These are phyloP conservation scores for Leistus spinibarbis DNA, from an alignment of 2,888 invertebrate genomes.

Conservation along the genomic window DNA sequence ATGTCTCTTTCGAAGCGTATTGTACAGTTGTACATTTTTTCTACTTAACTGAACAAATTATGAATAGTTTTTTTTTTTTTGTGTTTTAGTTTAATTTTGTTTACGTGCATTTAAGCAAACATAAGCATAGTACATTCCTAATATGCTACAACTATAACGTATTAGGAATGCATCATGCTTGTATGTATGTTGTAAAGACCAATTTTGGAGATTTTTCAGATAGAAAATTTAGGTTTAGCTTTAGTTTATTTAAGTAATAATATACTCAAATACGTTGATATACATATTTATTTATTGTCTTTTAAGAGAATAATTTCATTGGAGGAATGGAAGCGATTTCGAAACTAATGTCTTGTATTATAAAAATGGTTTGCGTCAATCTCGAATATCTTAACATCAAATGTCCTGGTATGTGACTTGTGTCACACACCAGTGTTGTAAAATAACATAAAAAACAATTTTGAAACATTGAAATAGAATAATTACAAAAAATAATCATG, in stretches of 20 bases:
- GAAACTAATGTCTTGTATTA: not conserved
- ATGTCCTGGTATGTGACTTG: constrained; percentile 13
- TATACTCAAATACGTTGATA: not conserved
- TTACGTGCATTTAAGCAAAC: not conserved
- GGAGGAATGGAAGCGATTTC: not conserved
- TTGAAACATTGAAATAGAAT: not conserved
- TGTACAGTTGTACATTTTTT: not conserved
- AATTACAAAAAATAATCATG: not conserved
- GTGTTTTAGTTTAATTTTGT: not conserved
- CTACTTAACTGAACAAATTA: not conserved
- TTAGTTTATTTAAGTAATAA: not conserved
- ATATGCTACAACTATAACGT: constrained; percentile 10
- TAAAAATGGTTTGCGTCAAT: constrained; percentile 20
- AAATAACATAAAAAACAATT: not conserved
- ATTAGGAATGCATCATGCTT: not conserved
- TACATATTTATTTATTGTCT: not conserved
- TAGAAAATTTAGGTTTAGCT: not conserved
- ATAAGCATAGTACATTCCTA: not conserved
- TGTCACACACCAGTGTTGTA: constrained; percentile 12
- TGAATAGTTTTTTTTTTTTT: not conserved
- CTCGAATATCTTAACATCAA: constrained; percentile 5
- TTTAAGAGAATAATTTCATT: not conserved
- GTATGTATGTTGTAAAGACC: not conserved
- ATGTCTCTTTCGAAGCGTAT: not conserved
- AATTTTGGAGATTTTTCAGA: not conserved